Evolutionary conservation across 2,113 vertebrate genomes (phyloP).

Genomic region (Neogobius melanostomus): DNA sequence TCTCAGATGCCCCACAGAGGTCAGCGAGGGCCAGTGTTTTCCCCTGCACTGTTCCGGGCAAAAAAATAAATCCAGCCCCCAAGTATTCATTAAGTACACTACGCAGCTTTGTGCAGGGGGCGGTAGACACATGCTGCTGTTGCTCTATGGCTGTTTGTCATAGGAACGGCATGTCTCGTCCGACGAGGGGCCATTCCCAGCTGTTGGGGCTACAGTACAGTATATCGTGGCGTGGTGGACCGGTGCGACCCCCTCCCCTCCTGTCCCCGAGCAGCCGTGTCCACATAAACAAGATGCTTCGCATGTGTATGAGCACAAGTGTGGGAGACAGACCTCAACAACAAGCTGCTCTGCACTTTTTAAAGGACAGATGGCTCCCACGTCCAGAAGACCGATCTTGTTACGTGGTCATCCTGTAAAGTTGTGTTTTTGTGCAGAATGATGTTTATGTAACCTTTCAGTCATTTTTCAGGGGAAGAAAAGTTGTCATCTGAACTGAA

Average conservation of each 20-base stretch:
- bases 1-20: conserved; percentile 85
- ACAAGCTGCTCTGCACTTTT: conserved; percentile 55
- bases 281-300: conserved; percentile 91
- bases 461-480: too few species aligned
- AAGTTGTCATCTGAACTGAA: too few species aligned
- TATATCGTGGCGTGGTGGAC: conserved; percentile 81
- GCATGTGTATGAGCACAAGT: conserved; percentile 81
- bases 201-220: conserved; percentile 85
- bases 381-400: background rate
- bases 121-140: conserved; percentile 85
- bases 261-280: conserved; percentile 64
- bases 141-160: conserved; percentile 87
- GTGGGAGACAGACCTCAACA: conserved; percentile 78
- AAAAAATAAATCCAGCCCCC: conserved; percentile 55
- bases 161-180: conserved; percentile 93
- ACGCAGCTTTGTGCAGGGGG: conserved; percentile 56
- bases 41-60: conserved; percentile 52
- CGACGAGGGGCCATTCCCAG: conserved; percentile 83
- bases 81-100: conserved; percentile 81
- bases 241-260: conserved; percentile 70
- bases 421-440: too few species aligned
- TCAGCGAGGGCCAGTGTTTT: conserved; percentile 63
- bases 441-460: too few species aligned
- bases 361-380: conserved; percentile 7
- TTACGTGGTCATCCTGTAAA: background rate